Conservation (phyloP, 2,797 vertebrate genomes). For the Chelonia mydas region DNA sequence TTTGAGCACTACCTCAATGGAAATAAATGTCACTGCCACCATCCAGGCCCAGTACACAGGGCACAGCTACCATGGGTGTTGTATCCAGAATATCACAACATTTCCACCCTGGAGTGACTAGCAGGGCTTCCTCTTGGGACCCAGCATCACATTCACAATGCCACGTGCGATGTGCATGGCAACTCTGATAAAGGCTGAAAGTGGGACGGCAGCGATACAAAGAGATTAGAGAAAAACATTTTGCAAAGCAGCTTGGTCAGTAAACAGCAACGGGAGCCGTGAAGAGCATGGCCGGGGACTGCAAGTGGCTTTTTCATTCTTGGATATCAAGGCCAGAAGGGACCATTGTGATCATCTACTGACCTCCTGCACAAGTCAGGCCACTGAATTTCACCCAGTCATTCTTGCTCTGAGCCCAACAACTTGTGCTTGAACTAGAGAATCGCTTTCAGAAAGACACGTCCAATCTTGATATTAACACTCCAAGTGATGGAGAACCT, state of each 20-base stretch:
- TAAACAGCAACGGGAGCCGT: background rate
- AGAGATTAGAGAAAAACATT: background rate
- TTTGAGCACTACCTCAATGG: no score
- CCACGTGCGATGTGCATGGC: background rate
- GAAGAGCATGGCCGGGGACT: background rate
- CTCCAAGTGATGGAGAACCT: no score
- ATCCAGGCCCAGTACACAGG: no score
- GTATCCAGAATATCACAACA: background rate
- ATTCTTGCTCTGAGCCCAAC: no score
- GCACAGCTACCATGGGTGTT: background rate
- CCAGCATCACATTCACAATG: no score
- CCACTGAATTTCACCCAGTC: no score
- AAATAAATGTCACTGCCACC: background rate
- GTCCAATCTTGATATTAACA: no score
- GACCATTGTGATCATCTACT: background rate
- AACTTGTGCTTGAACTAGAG: no score
- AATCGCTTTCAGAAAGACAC: no score
- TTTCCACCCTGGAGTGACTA: background rate
- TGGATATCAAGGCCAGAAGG: background rate
- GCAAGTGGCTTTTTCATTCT: background rate
- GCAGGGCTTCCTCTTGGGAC: background rate
- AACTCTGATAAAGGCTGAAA: background rate
- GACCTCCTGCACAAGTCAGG: no score
- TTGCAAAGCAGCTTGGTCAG: background rate
- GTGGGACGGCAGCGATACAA: background rate